Conservation (phyloP, 2,888 invertebrate species). For the Xylota segnis region DNA sequence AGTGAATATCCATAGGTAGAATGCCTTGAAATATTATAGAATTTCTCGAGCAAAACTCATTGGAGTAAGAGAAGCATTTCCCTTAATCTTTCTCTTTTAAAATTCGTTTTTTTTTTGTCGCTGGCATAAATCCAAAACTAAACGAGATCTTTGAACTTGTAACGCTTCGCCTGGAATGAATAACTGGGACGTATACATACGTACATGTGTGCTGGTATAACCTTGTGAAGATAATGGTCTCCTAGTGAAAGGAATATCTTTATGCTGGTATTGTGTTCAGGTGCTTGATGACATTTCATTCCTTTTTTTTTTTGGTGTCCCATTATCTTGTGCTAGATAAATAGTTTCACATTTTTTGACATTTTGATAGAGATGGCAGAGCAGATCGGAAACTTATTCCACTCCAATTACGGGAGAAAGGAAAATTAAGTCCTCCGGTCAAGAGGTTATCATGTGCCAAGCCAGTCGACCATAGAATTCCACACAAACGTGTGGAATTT, state of each 20-base stretch:
- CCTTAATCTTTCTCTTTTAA: conserved; percentile 20
- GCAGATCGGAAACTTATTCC: conserved; percentile 42
- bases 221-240: not conserved
- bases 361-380: not conserved
- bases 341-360: conserved; percentile 31
- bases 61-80: not conserved
- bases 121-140: conserved; percentile 55
- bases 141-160: conserved; percentile 40
- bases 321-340: conserved; percentile 11
- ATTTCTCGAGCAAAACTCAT: not conserved
- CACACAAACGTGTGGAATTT: conserved; percentile 13
- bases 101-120: not conserved
- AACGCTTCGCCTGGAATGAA: conserved; percentile 23
- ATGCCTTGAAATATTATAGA: not conserved
- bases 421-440: conserved; percentile 55
- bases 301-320: not conserved
- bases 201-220: not conserved
- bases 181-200: conserved; percentile 22
- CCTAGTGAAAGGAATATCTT: conserved; percentile 20
- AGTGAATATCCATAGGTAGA: not conserved
- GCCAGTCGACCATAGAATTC: conserved; percentile 13
- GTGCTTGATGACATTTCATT: conserved; percentile 13
- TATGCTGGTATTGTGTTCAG: conserved; percentile 14
- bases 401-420: conserved; percentile 50
- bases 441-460: conserved; percentile 43